phyloP scores from a whole-genome alignment of 2,888 invertebrate species.

The Nephrotoma guestfalica region DNA sequence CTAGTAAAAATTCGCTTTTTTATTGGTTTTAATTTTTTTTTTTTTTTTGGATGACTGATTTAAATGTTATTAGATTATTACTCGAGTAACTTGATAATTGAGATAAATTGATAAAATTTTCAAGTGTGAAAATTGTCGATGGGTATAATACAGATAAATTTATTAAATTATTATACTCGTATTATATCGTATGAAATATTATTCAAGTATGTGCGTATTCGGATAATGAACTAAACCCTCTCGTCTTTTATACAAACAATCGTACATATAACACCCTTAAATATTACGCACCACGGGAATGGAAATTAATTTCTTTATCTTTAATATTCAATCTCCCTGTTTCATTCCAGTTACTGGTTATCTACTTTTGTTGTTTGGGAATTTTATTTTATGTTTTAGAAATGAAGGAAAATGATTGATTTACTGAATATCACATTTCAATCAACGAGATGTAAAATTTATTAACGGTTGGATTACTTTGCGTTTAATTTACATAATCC shows the following conservation, averaged over 20 bases:
- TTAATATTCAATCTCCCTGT: not conserved
- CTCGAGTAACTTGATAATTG: not conserved
- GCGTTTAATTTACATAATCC: not conserved
- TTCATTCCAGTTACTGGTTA: not conserved
- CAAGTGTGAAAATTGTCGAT: not conserved
- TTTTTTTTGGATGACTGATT: not conserved
- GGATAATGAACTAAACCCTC: not conserved
- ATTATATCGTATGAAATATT: not conserved
- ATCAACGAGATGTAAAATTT: not conserved
- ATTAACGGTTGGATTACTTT: not conserved
- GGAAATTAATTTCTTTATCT: not conserved
- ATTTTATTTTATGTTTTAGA: not conserved
- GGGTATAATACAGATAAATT: not conserved
- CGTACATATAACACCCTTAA: not conserved
- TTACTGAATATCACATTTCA: not conserved
- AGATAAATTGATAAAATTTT: not conserved
- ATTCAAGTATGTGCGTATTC: not conserved
- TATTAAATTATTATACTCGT: not conserved
- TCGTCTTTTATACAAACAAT: not conserved
- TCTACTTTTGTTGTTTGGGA: not conserved
- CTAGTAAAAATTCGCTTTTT: not conserved
- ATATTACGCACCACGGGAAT: not conserved
- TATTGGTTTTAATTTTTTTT: not conserved
- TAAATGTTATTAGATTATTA: not conserved
- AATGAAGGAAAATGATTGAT: not conserved